phyloP scores from a whole-genome alignment of 2,797 vertebrate genomes.

The Myripristis murdjan region DNA sequence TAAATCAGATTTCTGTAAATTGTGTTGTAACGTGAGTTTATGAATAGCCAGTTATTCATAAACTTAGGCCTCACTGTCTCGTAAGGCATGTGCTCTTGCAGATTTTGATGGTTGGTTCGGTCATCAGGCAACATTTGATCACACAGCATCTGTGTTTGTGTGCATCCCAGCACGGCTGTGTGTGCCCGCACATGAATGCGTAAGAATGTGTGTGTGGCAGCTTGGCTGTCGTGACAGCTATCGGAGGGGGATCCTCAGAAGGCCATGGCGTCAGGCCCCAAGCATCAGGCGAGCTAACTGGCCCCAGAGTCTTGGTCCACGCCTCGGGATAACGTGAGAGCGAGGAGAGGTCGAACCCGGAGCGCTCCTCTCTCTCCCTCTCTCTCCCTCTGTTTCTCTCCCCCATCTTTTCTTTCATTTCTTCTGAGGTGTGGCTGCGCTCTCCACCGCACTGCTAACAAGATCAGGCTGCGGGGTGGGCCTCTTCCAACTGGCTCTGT shows the following conservation, averaged over 20 bases:
- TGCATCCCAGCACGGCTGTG: constrained; percentile 14
- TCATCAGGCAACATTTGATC: constrained; percentile 26
- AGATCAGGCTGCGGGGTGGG: constrained; percentile 83
- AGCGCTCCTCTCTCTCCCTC: constrained; percentile 33
- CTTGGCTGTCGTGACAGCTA: constrained; percentile 31
- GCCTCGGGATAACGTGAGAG: constrained; percentile 70
- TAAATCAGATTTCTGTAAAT: constrained; percentile 77
- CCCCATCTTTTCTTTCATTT: constrained; percentile 69
- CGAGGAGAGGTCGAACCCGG: constrained; percentile 49
- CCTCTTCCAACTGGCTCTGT: constrained; percentile 74
- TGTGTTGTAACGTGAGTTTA: constrained; percentile 55
- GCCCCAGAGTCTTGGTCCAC: constrained; percentile 53
- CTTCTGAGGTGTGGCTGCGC: constrained; percentile 77
- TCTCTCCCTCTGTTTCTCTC: constrained; percentile 10
- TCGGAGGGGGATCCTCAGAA: constrained; percentile 10
- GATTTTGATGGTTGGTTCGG: neutral
- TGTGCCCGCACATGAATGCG: constrained; percentile 44
- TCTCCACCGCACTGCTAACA: constrained; percentile 77
- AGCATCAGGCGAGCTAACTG: constrained; percentile 49
- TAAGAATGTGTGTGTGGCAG: constrained; percentile 17
- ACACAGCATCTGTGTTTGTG: constrained; percentile 11
- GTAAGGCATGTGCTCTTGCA: no score
- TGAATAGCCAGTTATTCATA: neutral
- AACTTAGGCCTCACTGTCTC: neutral
- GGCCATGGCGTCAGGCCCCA: constrained; percentile 26